These are phyloP conservation scores for Tonatia bakeri DNA, from an alignment of 2,113 vertebrate genomes.

Conservation along the genomic window DNA sequence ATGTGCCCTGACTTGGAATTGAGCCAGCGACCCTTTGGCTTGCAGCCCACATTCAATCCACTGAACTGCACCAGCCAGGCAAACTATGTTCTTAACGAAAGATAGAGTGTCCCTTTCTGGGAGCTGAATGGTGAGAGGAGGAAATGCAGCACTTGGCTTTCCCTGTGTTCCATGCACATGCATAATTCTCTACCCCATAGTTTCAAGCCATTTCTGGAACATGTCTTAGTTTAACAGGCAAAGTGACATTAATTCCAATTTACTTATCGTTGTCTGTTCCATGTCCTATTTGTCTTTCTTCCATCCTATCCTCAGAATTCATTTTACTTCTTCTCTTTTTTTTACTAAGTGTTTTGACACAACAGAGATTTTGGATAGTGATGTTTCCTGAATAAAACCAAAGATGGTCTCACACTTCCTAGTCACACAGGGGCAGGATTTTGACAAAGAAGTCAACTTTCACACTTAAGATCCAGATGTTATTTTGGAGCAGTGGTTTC, in stretches of 20 bases:
- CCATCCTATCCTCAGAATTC: not conserved
- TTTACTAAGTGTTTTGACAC: not conserved
- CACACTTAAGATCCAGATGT: not conserved
- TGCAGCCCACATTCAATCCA: no score
- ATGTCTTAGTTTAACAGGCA: not conserved
- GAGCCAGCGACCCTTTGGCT: no score
- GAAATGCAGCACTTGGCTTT: not conserved
- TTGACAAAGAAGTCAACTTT: constrained; percentile 1
- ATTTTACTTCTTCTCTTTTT: not conserved
- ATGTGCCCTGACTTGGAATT: no score
- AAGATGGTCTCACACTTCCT: not conserved
- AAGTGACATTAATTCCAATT: not conserved
- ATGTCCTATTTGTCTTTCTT: not conserved
- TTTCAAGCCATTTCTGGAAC: not conserved
- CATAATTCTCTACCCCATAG: not conserved
- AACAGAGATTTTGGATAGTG: not conserved
- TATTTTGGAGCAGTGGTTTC: not conserved
- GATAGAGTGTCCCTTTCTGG: not conserved
- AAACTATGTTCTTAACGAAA: not conserved
- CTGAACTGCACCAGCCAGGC: no score
- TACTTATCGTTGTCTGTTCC: not conserved
- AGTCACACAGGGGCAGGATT: not conserved
- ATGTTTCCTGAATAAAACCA: not conserved
- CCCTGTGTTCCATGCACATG: not conserved
- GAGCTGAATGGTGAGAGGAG: not conserved